Base-by-base conservation (phyloP, 1,140 invertebrate genomes). In the Antheraea pernyi region DNA sequence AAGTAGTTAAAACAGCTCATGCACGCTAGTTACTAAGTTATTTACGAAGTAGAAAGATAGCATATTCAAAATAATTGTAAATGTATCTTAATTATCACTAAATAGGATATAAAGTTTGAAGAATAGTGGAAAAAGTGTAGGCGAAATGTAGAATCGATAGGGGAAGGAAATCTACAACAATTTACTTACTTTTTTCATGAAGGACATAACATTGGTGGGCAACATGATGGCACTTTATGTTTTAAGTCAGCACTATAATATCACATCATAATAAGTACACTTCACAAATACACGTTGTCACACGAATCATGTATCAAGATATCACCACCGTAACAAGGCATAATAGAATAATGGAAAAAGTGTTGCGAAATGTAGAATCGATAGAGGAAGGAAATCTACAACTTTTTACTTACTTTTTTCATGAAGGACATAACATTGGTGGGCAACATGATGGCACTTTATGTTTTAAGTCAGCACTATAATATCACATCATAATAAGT, bases 351-450 rank as follows among this genome's bases (percentile, higher is more conserved):
- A n/a, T n/a, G n/a, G n/a, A n/a, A n/a, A n/a, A n/a, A n/a, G n/a
- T n/a, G n/a, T n/a, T n/a, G n/a, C n/a, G n/a, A 42, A 60, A 60
- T 60, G 16, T 60, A 60, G n/a, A 19, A 60, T 19, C 18, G 10
- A 22, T 18, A 30, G 1, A 22, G 36, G 10, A 61, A 19, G 19
- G 19, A 16, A 61, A 5, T 16, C 5, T 53, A 37, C 22, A 30
- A 30, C 4, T 19, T 9, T 42, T 62, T 58, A 90, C 94, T 94
- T 84, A 97, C 96, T 95, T 96, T 97, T 83, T 96, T 97, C 94
- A 97, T 95, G 88, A 96, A 96, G 76, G 95, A 96, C 94, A 96
- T 95, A 76, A 96, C 95, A 86, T 96, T 96, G 73, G 95, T 95
- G 75, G 95, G 95, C 94, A 96, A 93, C 96, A 96, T 96, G 91